Evolutionary conservation across 1,140 invertebrate genomes (phyloP), one percentile per base, ranked within the genome.

Genomic region (Carcinoscorpius rotundicauda): DNA sequence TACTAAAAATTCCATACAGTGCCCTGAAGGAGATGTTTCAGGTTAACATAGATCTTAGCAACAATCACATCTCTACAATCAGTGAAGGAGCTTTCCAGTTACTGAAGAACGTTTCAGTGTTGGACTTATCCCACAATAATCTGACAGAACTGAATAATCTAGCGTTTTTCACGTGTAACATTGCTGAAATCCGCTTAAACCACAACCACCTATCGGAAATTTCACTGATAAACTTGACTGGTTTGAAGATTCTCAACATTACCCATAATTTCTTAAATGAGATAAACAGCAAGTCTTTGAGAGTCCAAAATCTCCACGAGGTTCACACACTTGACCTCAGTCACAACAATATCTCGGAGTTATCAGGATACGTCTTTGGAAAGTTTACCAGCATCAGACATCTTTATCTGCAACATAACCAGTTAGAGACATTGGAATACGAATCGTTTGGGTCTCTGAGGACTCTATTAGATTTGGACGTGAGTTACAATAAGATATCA

Each of bases 301-400:
- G 72, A n/a, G 61, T 59, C 3, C 91, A 91, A 0, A 93, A 93
- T 73, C 77, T 96, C 0, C 95, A 93, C 75, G 91, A 95, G 71
- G 79, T 96, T 0, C 89, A 93, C 69, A 93, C 90, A 0, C 86
- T 95, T 9, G 91, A 94, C 75, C 75, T 93, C 0, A 91, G 88
- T 0, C 78, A 92, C 69, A 95, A 95, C 72, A 85, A 88, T 66
- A 76, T 96, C 11, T 82, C 81, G 0, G 82, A 85, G 8, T 90
- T 96, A 63, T 84, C 82, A 58, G 88, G 87, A 70, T 84, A 85
- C 0, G 86, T 92, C 0, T 93, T 96, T 66, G 87, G 90, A 77
- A 86, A 85, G 4, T 77, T 96, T 1, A 91, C 92, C 68, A 89
- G 88, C 52, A 76, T 96, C 10, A 82, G 92, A 61, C 82, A 76